Base-by-base conservation (phyloP, 2,113 vertebrate species). In the Grammomys surdaster region DNA sequence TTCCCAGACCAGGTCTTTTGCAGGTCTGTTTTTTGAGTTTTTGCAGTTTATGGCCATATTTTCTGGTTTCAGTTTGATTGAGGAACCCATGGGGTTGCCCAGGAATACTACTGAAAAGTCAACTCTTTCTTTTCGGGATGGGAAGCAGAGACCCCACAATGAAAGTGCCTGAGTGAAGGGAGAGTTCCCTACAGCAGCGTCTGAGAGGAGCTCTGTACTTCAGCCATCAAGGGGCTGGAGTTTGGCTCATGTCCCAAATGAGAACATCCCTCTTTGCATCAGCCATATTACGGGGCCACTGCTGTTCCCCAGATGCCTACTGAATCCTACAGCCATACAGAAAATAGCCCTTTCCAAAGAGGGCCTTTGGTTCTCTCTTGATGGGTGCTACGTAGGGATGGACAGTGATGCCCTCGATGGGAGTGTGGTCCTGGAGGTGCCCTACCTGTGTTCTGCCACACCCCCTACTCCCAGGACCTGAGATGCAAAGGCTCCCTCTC, bases 301-400 rank as follows among this genome's bases (percentile, higher is more conserved):
- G 31, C 33, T 9, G 54, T 75, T 76, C 95, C 94, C 91, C 69
- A 33, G 11, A 87, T 46, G 67, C 77, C 89, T 95, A 67, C 17
- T 16, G 60, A 58, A 88, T 85, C 63, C 87, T 76, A 76, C 58
- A 96, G 96, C 96, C 95, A 89, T 95, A 90, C 5, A 28, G 88
- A 72, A 78, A 67, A 48, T 70, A 88, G 86, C 58, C 65, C 36
- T 81, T 78, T 65, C 76, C 72, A 77, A 56, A n/a, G 31, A 60
- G 76, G 85, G 46, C 28, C 65, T 19, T 26, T 2, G 43, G 76
- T 36, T 40, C 89, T 84, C 43, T 96, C 76, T 54, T 54, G 43
- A 72, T 8, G 65, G 95, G 85, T 95, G 93, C 96, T 94, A 36
- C 0, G 17, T 60, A 56, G 80, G 73, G 60, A 19, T 5, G 1